Percentiles rank a stretch among this genome's conserved stretches.
Conservation (phyloP, 2,113 vertebrate genomes). For the Alectura lathami region DNA sequence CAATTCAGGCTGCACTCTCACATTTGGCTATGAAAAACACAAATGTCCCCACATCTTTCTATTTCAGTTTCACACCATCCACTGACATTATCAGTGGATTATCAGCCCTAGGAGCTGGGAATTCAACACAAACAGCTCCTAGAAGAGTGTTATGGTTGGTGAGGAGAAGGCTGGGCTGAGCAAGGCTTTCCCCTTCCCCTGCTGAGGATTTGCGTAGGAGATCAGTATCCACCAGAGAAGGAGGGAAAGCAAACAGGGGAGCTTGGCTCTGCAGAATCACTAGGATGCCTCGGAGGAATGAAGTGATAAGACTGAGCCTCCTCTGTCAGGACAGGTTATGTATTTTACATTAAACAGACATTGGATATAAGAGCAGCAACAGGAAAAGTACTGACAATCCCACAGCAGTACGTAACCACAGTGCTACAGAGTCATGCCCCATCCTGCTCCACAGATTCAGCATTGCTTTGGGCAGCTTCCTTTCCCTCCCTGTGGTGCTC, state of each 20-base stretch:
- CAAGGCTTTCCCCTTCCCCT: not conserved
- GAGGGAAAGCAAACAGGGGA: not conserved
- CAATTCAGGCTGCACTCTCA: too few relatives aligned
- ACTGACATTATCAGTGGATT: not conserved
- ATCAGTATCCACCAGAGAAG: not conserved
- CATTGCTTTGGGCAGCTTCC: not conserved
- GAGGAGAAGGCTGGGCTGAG: not conserved
- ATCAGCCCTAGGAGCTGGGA: not conserved
- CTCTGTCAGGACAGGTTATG: not conserved
- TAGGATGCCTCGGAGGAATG: not conserved
- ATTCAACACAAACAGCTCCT: not conserved
- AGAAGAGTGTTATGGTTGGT: not conserved
- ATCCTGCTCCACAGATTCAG: not conserved
- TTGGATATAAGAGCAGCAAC: not conserved
- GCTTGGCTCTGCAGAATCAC: not conserved
- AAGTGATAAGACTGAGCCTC: not conserved
- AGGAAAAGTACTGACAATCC: not conserved
- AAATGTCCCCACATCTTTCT: not conserved
- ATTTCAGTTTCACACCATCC: not conserved
- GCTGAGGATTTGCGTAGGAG: not conserved
- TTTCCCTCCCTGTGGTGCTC: not conserved
- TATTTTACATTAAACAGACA: not conserved
- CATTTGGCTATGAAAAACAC: not conserved
- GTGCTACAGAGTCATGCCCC: not conserved
- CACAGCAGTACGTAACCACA: not conserved